Evolutionary conservation across 2,113 vertebrate genomes (phyloP).

Genomic region (Chionodraco myersi): DNA sequence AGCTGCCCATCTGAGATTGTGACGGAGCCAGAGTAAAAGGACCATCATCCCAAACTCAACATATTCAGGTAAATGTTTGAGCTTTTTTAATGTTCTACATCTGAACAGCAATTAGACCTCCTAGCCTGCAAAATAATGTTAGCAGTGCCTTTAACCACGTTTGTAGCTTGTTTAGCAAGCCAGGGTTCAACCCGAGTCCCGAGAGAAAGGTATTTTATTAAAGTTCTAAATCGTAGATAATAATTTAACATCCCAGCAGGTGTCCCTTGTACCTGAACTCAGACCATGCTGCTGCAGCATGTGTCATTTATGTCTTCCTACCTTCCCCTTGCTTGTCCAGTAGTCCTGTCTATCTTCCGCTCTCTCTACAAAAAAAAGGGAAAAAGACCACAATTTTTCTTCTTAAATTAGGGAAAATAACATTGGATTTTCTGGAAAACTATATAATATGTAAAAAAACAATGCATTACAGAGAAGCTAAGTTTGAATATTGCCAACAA

Average conservation of each 20-base stretch:
- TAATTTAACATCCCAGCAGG: neutral
- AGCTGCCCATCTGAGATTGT: no score
- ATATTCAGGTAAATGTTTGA: neutral
- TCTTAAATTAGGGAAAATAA: neutral
- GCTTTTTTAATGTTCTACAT: neutral
- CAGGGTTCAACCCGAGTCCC: neutral
- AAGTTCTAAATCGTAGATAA: neutral
- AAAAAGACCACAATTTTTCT: neutral
- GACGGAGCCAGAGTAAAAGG: neutral
- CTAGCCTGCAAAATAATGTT: neutral
- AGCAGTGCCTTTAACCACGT: neutral
- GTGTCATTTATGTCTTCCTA: no score
- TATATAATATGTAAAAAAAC: neutral
- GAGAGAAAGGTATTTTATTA: neutral
- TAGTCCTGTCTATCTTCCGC: no score
- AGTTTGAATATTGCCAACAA: neutral
- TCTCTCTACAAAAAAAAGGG: no score
- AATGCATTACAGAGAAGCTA: neutral
- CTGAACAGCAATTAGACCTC: neutral
- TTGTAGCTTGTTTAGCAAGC: neutral
- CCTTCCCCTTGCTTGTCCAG: no score
- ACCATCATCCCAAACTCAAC: neutral
- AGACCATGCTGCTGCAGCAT: no score
- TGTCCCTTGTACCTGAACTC: no score
- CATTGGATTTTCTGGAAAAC: neutral